phyloP scores from a whole-genome alignment of 2,113 vertebrate species.

The Arenaria interpres region DNA sequence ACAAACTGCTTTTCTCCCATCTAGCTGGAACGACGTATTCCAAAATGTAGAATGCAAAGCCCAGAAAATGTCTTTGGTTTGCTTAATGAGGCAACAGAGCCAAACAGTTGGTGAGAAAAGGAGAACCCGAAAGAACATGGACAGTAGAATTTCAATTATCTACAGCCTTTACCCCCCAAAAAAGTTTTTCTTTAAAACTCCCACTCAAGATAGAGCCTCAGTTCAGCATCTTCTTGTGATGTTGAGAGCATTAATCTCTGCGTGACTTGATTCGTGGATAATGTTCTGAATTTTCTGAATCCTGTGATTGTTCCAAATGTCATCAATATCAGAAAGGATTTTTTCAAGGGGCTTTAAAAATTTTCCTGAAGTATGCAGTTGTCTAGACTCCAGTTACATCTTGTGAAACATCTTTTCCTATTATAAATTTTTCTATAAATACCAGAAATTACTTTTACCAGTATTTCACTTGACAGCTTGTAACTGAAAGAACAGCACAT shows the following conservation, averaged over 20 bases:
- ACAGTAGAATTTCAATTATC: not conserved
- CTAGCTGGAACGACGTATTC: fast-evolving
- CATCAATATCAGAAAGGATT: not conserved
- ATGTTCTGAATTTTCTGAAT: not conserved
- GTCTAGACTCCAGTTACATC: not conserved
- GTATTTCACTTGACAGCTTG: not conserved
- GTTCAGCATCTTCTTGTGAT: not conserved
- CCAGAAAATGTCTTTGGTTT: not conserved
- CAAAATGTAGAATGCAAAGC: not conserved
- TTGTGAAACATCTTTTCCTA: slow-evolving; percentile 7
- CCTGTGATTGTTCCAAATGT: not conserved
- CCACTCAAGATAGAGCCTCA: not conserved
- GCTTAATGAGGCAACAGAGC: not conserved
- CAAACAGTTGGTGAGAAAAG: not conserved
- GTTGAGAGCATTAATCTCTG: not conserved
- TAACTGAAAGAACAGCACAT: not conserved
- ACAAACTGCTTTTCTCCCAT: not conserved
- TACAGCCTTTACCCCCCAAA: not conserved
- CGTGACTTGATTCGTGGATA: not conserved
- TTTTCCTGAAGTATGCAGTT: not conserved
- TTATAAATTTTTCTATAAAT: not conserved
- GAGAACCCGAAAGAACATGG: not conserved
- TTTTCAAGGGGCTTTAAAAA: not conserved
- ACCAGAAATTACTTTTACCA: not conserved
- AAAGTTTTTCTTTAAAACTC: not conserved